Conservation (phyloP, 2,113 vertebrate species). For the Muscicapa adusta region DNA sequence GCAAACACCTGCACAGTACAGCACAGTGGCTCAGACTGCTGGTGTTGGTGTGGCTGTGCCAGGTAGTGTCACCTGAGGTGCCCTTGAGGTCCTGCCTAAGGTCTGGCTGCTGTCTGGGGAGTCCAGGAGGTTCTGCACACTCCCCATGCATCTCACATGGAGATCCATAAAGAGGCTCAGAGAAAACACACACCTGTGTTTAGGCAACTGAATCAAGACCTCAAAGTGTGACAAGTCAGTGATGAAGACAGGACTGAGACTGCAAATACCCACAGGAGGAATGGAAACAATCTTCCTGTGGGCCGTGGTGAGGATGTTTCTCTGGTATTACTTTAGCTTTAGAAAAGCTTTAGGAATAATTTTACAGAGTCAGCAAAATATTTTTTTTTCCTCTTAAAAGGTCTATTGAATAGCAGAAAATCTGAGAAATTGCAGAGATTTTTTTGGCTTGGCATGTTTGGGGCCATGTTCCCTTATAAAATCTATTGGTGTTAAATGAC, state of each 20-base stretch:
- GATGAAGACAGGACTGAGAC: not conserved
- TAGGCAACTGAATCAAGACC: not conserved
- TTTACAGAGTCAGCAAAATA: not conserved
- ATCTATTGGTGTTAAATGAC: not conserved
- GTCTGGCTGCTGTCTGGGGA: not conserved
- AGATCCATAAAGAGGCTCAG: not conserved
- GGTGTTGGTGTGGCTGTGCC: not conserved
- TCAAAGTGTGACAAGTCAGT: not conserved
- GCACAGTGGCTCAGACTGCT: not conserved
- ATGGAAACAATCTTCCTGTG: not conserved
- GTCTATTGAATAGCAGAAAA: not conserved
- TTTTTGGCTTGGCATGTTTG: not conserved
- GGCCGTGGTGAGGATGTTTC: not conserved
- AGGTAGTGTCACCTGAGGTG: not conserved
- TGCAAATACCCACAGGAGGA: not conserved
- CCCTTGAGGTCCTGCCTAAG: not conserved
- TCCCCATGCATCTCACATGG: fast-evolving
- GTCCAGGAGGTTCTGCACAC: not conserved
- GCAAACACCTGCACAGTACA: not conserved
- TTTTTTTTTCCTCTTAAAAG: not conserved
- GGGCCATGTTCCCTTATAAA: not conserved
- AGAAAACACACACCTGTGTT: not conserved
- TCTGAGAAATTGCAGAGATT: not conserved
- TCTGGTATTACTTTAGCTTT: not conserved
- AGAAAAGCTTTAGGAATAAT: not conserved